Evolutionary conservation across 1,140 invertebrate genomes (phyloP), one percentile per base, ranked within the genome.

Genomic region (Drosophila setifemur): DNA sequence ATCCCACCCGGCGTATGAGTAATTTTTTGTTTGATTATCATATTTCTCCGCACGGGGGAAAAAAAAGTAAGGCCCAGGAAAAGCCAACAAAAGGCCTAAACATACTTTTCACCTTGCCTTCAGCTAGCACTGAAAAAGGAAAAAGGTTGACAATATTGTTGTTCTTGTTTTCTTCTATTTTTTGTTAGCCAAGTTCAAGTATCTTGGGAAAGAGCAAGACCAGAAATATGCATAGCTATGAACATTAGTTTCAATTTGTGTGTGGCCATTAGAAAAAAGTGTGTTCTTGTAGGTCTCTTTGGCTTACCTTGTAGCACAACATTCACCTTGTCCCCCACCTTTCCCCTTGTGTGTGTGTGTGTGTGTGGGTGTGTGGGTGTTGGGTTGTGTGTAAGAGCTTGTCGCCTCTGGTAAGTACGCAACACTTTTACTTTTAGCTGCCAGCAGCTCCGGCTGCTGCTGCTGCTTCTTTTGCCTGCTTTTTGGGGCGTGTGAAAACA

Each of bases 11-110:
- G 64, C 64, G 55, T 73, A 73, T 78, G 42, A 63, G 52, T 70
- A 83, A 83, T 83, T 85, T 78, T 69, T 71, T 48, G 44, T 58
- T 60, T 83, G 75, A 69, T 83, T 75, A 64, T 69, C 50, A 77
- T 72, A 73, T 83, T 83, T 64, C 44, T 28, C 8, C 25, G 8
- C 6, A 8, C 5, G 18, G n/a, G 11, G 4, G n/a, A 63, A 42
- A 14, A 37, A 12, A 35, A 60, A 43, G n/a, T n/a, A n/a, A n/a
- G n/a, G n/a, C n/a, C n/a, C 66, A 29, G 68, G 37, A 52, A 69
- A 70, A 40, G 66, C 44, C 63, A 77, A 55, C 63, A 64, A 73
- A 64, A 60, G 37, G 78, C 72, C 68, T 73, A 75, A 60, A 25
- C 50, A 47, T 37, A 52, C 53, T 43, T 31, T 44, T 45, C n/a